phyloP scores from a whole-genome alignment of 2,888 invertebrate genomes.

The Tillus elongatus region DNA sequence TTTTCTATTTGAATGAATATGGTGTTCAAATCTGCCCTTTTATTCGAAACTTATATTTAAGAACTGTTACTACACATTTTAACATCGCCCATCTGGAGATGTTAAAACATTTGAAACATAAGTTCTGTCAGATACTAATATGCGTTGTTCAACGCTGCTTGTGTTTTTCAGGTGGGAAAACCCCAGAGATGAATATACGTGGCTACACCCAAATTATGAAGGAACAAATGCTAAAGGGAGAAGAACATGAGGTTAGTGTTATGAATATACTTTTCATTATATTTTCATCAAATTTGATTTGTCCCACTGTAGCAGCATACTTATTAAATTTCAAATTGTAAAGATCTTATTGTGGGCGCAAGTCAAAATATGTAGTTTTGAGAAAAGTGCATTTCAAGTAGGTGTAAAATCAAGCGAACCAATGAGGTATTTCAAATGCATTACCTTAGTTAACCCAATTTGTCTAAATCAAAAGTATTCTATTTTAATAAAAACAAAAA shows the following conservation, averaged over 20 bases:
- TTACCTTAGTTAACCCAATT: no score
- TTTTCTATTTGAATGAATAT: constrained; percentile 31
- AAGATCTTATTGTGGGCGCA: no score
- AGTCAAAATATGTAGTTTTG: no score
- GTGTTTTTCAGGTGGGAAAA: constrained; percentile 84
- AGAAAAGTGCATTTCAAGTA: no score
- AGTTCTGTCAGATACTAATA: constrained; percentile 17
- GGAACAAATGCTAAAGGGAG: constrained; percentile 82
- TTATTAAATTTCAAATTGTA: no score
- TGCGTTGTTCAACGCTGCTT: constrained; percentile 24
- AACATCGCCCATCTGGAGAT: constrained; percentile 21
- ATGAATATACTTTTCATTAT: background rate
- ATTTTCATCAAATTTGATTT: no score
- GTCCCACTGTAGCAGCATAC: no score
- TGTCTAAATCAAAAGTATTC: no score
- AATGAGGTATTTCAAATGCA: no score
- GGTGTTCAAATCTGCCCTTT: constrained; percentile 25
- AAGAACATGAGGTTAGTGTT: constrained; percentile 76
- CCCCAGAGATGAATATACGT: constrained; percentile 89
- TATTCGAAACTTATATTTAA: constrained; percentile 22
- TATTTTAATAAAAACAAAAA: no score
- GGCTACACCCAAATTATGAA: constrained; percentile 97
- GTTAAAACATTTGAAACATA: constrained; percentile 10
- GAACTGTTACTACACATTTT: constrained; percentile 29
- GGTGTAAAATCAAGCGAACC: no score